These are phyloP conservation scores for Todiramphus saurophagus DNA, from an alignment of 2,113 vertebrate species.

Conservation along the genomic window DNA sequence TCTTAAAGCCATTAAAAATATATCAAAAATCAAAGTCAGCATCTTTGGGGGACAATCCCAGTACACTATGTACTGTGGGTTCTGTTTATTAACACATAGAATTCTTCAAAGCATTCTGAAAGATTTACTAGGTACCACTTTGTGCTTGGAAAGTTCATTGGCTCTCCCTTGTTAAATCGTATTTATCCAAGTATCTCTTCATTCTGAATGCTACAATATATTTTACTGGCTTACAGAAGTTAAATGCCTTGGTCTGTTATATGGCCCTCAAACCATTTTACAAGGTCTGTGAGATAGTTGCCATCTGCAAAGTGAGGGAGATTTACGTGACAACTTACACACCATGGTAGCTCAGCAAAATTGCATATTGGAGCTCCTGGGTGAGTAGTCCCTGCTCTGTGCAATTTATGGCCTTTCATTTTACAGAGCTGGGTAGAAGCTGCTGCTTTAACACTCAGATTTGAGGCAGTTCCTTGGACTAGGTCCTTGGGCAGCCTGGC, in stretches of 20 bases:
- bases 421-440: background rate
- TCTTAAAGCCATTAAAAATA: background rate
- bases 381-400: background rate
- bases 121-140: background rate
- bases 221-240: background rate
- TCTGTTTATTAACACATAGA: background rate
- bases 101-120: background rate
- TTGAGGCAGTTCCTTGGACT: background rate
- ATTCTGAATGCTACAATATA: background rate
- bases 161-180: background rate
- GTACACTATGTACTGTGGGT: accelerated
- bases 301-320: background rate
- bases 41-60: background rate
- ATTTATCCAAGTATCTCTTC: background rate
- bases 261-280: background rate
- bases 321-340: accelerated
- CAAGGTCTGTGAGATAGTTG: background rate
- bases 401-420: background rate
- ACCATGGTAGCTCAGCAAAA: background rate
- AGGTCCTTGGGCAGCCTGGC: background rate
- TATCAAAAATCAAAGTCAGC: background rate
- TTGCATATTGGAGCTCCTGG: background rate
- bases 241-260: background rate
- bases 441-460: background rate
- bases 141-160: background rate